Conservation (phyloP, 2,888 invertebrate genomes). For the Scrobipalpa costella region DNA sequence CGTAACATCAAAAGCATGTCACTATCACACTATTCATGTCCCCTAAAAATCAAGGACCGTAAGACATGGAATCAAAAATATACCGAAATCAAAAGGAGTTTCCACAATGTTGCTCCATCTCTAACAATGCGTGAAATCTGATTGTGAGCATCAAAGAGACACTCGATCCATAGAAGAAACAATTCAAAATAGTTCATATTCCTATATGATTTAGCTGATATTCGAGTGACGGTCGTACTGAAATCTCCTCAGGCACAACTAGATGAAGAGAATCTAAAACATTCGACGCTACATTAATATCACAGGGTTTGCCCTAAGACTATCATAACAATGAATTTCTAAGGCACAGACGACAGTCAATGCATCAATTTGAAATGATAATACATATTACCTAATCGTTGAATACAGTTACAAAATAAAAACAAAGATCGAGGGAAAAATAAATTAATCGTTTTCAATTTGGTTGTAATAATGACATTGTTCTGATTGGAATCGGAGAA, state of each 20-base stretch:
- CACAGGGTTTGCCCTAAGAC: too few relatives aligned
- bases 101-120: slow-evolving; percentile 73
- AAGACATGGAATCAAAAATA: slow-evolving; percentile 77
- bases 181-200: slow-evolving; percentile 38
- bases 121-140: slow-evolving; percentile 79
- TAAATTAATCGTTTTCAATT: neutral
- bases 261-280: neutral
- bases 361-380: too few relatives aligned
- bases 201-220: slow-evolving; percentile 35
- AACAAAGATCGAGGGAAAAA: neutral
- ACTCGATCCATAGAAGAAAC: slow-evolving; percentile 47
- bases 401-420: neutral
- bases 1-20: slow-evolving; percentile 25
- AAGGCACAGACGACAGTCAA: too few relatives aligned
- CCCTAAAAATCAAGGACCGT: slow-evolving; percentile 60
- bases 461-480: neutral
- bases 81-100: slow-evolving; percentile 74
- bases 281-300: too few relatives aligned
- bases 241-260: slow-evolving; percentile 41
- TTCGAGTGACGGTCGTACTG: slow-evolving; percentile 25
- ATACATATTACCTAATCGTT: neutral
- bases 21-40: slow-evolving; percentile 32
- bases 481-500: neutral
- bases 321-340: too few relatives aligned
- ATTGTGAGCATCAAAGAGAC: slow-evolving; percentile 75